Conservation (phyloP, 2,113 vertebrate genomes). For the Ceyx margarethae region DNA sequence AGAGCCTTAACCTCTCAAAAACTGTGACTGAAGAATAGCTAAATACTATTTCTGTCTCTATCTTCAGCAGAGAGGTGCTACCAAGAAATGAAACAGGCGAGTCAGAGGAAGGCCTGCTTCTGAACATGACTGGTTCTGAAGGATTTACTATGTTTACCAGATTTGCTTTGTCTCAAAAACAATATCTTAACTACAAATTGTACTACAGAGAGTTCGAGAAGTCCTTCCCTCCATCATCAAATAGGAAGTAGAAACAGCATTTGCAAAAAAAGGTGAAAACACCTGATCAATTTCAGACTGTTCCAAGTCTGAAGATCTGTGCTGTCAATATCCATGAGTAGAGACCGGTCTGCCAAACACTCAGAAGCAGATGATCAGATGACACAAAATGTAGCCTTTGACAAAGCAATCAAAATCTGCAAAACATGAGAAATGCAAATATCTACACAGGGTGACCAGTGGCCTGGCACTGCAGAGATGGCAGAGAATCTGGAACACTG, state of each 20-base stretch:
- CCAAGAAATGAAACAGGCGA: not conserved
- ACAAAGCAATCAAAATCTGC: not conserved
- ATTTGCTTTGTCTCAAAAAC: not conserved
- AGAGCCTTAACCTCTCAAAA: not conserved
- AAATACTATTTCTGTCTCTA: not conserved
- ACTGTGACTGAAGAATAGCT: not conserved
- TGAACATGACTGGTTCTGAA: not conserved
- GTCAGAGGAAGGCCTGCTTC: not conserved
- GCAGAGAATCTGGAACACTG: not conserved
- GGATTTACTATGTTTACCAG: not conserved
- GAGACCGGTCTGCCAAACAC: not conserved
- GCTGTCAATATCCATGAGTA: not conserved
- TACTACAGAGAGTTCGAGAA: not conserved
- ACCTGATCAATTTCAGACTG: not conserved
- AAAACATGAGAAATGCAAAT: not conserved
- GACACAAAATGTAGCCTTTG: not conserved
- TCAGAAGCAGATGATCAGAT: not conserved
- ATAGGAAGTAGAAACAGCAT: not conserved
- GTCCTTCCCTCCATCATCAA: not conserved
- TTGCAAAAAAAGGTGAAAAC: not conserved
- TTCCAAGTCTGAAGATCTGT: not conserved
- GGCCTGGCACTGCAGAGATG: not conserved
- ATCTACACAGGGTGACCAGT: not conserved
- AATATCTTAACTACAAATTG: not conserved
- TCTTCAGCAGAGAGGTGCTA: not conserved